Evolutionary conservation across 2,113 vertebrate genomes (phyloP).

Genomic region (Dolichotis patagonum): DNA sequence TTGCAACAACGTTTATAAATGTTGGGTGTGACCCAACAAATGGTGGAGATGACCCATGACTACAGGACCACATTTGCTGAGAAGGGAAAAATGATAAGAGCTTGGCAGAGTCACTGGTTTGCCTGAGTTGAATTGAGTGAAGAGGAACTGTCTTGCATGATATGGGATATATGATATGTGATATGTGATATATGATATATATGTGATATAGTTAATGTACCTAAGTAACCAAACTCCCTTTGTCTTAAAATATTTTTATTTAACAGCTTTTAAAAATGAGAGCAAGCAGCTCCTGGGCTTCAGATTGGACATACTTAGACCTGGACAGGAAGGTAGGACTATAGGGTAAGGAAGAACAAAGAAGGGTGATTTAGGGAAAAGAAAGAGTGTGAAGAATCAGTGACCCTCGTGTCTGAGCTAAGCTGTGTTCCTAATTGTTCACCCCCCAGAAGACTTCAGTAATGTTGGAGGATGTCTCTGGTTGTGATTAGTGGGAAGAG

Average conservation of each 20-base stretch:
- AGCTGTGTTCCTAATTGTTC: background rate
- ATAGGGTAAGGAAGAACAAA: background rate
- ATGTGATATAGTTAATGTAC: background rate
- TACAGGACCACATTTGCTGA: background rate
- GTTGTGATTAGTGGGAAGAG: background rate
- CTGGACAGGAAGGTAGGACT: background rate
- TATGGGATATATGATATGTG: background rate
- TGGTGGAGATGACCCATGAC: background rate
- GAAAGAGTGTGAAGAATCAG: accelerated
- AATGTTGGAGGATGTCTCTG: background rate
- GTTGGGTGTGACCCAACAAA: no score
- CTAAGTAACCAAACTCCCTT: background rate
- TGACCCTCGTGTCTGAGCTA: background rate
- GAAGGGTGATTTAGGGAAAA: background rate
- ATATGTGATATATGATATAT: background rate
- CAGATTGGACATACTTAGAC: background rate
- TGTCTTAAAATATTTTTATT: background rate
- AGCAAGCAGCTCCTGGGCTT: background rate
- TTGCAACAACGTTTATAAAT: background rate
- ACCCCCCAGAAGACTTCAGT: background rate
- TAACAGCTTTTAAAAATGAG: background rate
- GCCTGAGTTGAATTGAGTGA: background rate
- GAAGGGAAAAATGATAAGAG: accelerated
- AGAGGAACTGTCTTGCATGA: background rate
- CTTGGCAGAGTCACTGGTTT: background rate